A percentile compares a stretch with the other conserved stretches of the same genome.
phyloP scores from a whole-genome alignment of 2,888 invertebrate species.

The Megalurothrips usitatus region DNA sequence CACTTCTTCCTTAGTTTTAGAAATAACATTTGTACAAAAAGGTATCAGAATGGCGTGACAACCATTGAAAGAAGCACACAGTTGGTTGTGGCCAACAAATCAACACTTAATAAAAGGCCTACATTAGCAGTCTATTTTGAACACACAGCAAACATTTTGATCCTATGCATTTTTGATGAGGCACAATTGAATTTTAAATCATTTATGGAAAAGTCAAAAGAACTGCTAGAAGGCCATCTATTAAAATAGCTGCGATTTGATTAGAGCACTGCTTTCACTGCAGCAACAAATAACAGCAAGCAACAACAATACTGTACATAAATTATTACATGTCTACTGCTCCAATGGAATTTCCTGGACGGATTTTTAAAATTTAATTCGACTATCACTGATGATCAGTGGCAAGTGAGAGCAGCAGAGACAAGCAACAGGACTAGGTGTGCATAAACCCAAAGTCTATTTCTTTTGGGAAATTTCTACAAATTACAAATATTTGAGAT shows the following conservation, averaged over 20 bases:
- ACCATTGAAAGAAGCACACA: neutral
- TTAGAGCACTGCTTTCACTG: neutral
- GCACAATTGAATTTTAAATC: neutral
- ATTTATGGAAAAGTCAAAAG: neutral
- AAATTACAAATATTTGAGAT: conserved; percentile 13
- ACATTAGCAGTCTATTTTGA: neutral
- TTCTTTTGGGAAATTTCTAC: neutral
- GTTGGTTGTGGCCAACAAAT: neutral
- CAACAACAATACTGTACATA: conserved; percentile 11
- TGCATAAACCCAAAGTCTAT: conserved; percentile 11
- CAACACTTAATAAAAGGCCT: neutral
- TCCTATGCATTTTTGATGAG: too few relatives aligned
- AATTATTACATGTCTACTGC: neutral
- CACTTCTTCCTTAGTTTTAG: neutral
- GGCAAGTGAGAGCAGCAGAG: conserved; percentile 8
- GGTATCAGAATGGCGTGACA: neutral
- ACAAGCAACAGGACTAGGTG: conserved; percentile 16
- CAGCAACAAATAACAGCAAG: conserved; percentile 8
- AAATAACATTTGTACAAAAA: conserved; percentile 5
- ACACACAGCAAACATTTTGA: too few relatives aligned
- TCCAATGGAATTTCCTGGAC: neutral
- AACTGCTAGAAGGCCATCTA: neutral
- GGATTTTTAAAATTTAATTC: neutral
- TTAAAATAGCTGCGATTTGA: neutral
- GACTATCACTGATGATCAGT: conserved; percentile 17